Base-by-base conservation (phyloP, 2,113 vertebrate species). In the Cacatua alba region DNA sequence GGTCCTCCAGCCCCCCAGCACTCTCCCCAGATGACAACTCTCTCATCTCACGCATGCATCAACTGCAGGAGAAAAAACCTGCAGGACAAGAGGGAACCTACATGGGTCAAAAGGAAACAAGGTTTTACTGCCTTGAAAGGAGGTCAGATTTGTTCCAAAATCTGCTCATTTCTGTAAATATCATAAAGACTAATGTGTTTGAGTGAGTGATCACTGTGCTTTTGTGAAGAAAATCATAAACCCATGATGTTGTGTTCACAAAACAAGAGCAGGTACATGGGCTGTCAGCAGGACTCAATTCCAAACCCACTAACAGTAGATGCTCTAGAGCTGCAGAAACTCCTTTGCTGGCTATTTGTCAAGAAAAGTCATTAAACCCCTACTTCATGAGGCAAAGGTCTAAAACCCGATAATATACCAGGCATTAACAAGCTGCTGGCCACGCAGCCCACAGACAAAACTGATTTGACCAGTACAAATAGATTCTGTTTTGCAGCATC, bases 11-110 rank as follows among this genome's bases (percentile, higher is more conserved):
- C 65, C 48, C 43, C 29, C 83, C 13, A 68, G n/a, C 90, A 9
- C 46, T 17, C 15, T 33, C 3, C 52, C 75, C n/a, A 14, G 43
- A 21, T 17, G 23, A 39, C 57, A 21, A 7, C 44, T 86, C 44
- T 18, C 37, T 13, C 37, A 19, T 26, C 26, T 82, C 78, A 63
- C 18, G 1, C 2, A 7, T 1, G 17, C 7, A 0, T 3, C 7
- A 44, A 29, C 62, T 20, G 29, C 1, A 11, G 11, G 19, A 57
- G 44, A 35, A 79, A 77, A 63, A n/a, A 4, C 17, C 12, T 4
- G 6, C 17, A 28, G 41, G 62, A 19, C 43, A 37, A 53, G 43
- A 68, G 20, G 51, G 65, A 43, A 8, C 51, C 21, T 65, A 12
- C 29, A 19, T 0, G 2, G 9, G 14, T 13, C 35, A 55, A 63